These are phyloP conservation scores for Deilephila porcellus DNA, from an alignment of 2,888 invertebrate genomes.

Conservation along the genomic window DNA sequence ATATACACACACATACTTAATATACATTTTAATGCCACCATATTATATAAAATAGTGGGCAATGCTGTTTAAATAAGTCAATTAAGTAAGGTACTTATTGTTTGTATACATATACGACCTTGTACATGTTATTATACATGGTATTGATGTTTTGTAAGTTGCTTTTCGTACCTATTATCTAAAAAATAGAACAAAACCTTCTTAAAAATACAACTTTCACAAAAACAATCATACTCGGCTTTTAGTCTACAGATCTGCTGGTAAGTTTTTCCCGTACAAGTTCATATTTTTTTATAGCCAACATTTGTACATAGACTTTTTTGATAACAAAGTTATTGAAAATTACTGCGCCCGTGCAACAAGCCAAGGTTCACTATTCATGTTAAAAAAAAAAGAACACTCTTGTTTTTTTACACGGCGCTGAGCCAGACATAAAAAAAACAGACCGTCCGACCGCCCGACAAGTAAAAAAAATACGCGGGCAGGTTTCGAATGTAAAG, in stretches of 20 bases:
- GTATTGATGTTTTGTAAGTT: background rate
- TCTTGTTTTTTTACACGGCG: slow-evolving; percentile 72
- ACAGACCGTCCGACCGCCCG: slow-evolving; percentile 64
- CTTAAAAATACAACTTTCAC: background rate
- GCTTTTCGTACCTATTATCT: background rate
- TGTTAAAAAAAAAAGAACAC: slow-evolving; percentile 63
- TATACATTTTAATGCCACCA: background rate
- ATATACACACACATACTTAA: slow-evolving; percentile 33
- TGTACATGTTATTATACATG: background rate
- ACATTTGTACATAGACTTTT: slow-evolving; percentile 17
- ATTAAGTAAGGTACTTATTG: no score
- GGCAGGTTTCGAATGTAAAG: slow-evolving; percentile 79
- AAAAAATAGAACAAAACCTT: no score
- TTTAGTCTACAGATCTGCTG: background rate
- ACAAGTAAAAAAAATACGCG: slow-evolving; percentile 79
- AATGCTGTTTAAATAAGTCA: background rate
- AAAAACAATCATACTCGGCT: background rate
- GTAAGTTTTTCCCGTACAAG: background rate
- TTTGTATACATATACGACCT: no score
- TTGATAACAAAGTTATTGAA: slow-evolving; percentile 30
- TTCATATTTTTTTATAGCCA: background rate
- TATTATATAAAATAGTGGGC: background rate
- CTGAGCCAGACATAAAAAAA: slow-evolving; percentile 81
- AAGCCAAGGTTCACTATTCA: slow-evolving; percentile 66
- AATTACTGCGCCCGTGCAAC: slow-evolving; percentile 41